Conservation (phyloP, 1,140 invertebrate species). For the Brachionus calyciflorus region DNA sequence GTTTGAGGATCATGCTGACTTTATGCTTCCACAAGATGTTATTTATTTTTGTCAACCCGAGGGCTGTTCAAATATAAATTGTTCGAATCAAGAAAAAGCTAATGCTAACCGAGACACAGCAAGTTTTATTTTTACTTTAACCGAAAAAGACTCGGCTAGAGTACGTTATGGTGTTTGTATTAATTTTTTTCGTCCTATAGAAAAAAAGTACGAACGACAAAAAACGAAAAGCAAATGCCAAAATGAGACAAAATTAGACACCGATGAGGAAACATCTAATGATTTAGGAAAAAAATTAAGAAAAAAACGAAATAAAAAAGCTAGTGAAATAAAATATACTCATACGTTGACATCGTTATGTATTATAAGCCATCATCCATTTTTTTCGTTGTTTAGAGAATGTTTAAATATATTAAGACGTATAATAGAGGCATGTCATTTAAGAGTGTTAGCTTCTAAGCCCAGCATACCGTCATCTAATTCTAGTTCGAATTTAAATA, state of each 20-base stretch:
- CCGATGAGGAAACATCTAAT: slow-evolving; percentile 12
- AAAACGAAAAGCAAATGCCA: neutral
- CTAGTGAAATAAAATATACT: slow-evolving; percentile 51
- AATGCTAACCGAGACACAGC: slow-evolving; percentile 80
- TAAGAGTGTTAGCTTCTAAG: slow-evolving; percentile 80
- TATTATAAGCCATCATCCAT: slow-evolving; percentile 96
- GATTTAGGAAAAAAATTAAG: neutral
- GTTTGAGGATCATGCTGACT: slow-evolving; percentile 89
- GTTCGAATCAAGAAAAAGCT: slow-evolving; percentile 53
- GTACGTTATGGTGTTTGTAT: slow-evolving; percentile 80
- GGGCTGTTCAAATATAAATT: slow-evolving; percentile 85
- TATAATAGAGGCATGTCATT: slow-evolving; percentile 90
- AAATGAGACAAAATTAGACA: neutral
- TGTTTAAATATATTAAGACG: slow-evolving; percentile 90
- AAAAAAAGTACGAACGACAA: slow-evolving; percentile 56
- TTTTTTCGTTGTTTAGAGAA: slow-evolving; percentile 94
- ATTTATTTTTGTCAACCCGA: slow-evolving; percentile 99
- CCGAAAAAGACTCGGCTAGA: slow-evolving; percentile 96
- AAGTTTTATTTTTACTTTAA: slow-evolving; percentile 96
- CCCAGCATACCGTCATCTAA: slow-evolving; percentile 59
- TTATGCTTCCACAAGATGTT: slow-evolving; percentile 91
- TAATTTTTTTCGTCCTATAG: slow-evolving; percentile 76
- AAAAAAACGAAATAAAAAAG: slow-evolving; percentile 48
- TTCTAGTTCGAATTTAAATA: slow-evolving; percentile 51
- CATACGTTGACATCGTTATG: slow-evolving; percentile 91